phyloP scores from a whole-genome alignment of 2,888 invertebrate genomes.

The Drosophila melanocephala region DNA sequence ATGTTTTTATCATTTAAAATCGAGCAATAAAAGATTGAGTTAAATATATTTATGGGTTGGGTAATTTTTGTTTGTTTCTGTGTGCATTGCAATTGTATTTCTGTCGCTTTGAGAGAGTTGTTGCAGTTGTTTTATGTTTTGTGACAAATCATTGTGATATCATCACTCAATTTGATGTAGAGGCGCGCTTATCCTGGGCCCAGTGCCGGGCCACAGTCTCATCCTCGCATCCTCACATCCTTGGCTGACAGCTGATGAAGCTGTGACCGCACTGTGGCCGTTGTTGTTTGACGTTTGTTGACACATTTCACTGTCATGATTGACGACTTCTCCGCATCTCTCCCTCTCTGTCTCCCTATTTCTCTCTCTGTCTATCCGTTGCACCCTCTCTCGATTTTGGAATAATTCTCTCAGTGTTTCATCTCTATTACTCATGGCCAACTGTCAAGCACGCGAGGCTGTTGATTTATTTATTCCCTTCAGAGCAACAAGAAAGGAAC shows the following conservation, averaged over 20 bases:
- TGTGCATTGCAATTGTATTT: slow-evolving; percentile 10
- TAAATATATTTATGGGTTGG: not conserved
- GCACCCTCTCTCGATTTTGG: slow-evolving; percentile 13
- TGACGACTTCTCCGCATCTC: slow-evolving; percentile 59
- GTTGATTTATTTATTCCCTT: slow-evolving; percentile 75
- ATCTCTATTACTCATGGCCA: slow-evolving; percentile 55
- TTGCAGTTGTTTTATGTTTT: slow-evolving; percentile 36
- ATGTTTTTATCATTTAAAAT: not conserved
- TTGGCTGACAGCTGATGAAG: slow-evolving; percentile 69
- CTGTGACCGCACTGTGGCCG: slow-evolving; percentile 55
- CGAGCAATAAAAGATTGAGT: not conserved
- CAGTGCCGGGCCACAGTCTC: slow-evolving; percentile 4
- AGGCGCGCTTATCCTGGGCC: slow-evolving; percentile 56
- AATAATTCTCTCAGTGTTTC: slow-evolving; percentile 16
- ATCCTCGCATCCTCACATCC: slow-evolving; percentile 3
- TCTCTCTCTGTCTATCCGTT: not conserved
- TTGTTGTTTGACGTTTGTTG: slow-evolving; percentile 72
- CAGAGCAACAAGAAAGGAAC: slow-evolving; percentile 56
- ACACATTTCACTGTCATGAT: slow-evolving; percentile 78
- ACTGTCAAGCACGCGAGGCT: slow-evolving; percentile 73
- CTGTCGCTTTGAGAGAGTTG: slow-evolving; percentile 19
- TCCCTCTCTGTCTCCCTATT: not conserved
- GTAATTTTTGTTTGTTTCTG: not conserved
- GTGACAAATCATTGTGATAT: slow-evolving; percentile 74
- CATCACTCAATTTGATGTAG: slow-evolving; percentile 78